Evolutionary conservation across 30 jellyfish, hydroid and myxozoan genomes (phyloP).

Genomic region (Aurelia sp.): DNA sequence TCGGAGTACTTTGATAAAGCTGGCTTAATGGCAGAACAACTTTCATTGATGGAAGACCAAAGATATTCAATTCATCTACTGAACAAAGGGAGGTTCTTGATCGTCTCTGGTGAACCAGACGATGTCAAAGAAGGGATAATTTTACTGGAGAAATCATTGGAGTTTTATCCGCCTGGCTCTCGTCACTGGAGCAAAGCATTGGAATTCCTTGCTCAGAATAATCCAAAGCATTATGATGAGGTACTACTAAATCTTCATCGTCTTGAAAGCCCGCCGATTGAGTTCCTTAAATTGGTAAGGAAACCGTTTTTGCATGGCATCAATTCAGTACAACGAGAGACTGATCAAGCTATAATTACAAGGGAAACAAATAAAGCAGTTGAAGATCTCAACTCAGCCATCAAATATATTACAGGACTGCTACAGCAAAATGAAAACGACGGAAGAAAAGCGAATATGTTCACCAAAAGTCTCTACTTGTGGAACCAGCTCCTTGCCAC

Average conservation of each 20-base stretch:
- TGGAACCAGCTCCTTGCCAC: too few species aligned
- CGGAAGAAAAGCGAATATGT: too few species aligned
- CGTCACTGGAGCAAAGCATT: constrained; percentile 14
- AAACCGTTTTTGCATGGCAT: too few species aligned
- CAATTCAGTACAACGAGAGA: too few species aligned
- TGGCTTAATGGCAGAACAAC: neutral
- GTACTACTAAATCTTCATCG: neutral
- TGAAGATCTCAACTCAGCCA: too few species aligned
- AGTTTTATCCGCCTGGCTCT: neutral
- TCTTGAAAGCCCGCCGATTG: neutral
- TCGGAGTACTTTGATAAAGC: constrained; percentile 23
- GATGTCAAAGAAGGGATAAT: neutral
- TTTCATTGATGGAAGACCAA: constrained; percentile 7
- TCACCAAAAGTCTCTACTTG: too few species aligned
- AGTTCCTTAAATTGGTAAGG: too few species aligned
- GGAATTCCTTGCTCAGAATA: constrained; percentile 3
- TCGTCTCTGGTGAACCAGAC: neutral
- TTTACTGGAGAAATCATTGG: neutral
- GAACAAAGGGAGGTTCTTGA: constrained; percentile 8
- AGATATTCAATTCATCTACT: neutral
- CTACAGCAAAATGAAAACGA: too few species aligned
- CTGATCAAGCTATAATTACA: too few species aligned
- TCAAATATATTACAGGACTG: too few species aligned
- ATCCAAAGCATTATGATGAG: neutral
- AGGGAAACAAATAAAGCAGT: too few species aligned